A percentile compares a stretch with the other conserved stretches of the same genome.
Evolutionary conservation across 2,113 vertebrate species (phyloP).

Genomic region (Pedionomus torquatus): DNA sequence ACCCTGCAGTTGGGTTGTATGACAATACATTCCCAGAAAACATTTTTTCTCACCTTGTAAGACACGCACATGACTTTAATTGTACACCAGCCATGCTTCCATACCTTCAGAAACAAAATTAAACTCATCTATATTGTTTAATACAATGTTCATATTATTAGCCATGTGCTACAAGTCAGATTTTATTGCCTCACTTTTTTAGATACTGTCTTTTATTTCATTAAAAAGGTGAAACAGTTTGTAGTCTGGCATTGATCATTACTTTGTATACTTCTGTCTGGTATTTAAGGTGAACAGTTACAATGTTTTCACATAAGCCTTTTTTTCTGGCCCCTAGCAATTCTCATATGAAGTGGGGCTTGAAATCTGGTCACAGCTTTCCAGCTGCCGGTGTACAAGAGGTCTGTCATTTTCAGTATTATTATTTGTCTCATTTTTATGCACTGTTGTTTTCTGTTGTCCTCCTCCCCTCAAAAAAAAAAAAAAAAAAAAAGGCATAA

Average conservation of each 20-base stretch:
- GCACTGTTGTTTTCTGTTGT: neutral
- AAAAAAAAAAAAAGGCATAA: neutral
- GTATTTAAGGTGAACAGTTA: neutral
- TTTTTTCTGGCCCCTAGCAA: neutral
- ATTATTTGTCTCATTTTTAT: neutral
- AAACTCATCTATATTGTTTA: neutral
- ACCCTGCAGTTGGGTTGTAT: neutral
- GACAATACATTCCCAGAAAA: neutral
- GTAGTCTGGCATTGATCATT: neutral
- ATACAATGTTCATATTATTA: neutral
- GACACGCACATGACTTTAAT: fast-evolving
- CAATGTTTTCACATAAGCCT: neutral
- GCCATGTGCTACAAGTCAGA: neutral
- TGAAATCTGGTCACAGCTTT: neutral
- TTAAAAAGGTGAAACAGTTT: neutral
- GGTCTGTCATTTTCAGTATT: neutral
- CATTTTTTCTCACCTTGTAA: neutral
- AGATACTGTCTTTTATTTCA: neutral
- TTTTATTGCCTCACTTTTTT: neutral
- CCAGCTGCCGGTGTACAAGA: neutral
- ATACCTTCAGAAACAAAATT: neutral
- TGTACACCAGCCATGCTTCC: neutral
- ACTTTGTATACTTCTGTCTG: neutral
- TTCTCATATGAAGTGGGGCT: neutral
- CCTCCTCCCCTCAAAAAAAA: neutral